These are phyloP conservation scores for Stenopsyche tienmushanensis DNA, from an alignment of 1,140 invertebrate species.

Conservation along the genomic window DNA sequence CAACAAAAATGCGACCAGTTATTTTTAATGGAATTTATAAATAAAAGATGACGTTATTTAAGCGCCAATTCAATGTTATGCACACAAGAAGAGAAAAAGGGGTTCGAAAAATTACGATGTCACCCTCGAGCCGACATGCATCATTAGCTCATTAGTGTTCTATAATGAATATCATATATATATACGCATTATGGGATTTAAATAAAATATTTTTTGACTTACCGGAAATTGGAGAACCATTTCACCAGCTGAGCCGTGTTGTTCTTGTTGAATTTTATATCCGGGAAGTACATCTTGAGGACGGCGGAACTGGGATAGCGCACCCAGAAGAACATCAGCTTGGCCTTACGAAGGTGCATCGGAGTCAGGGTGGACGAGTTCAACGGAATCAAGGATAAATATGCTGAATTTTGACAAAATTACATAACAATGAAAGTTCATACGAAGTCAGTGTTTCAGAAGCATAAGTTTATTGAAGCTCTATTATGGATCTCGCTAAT, in stretches of 20 bases:
- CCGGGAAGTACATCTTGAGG: slow-evolving; percentile 99
- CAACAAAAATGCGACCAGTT: no score
- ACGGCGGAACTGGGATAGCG: slow-evolving; percentile 97
- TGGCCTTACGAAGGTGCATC: slow-evolving; percentile 99
- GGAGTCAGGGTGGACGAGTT: slow-evolving; percentile 95
- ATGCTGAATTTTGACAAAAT: slow-evolving; percentile 7
- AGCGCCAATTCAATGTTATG: no score
- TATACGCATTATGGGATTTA: neutral
- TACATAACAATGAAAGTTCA: slow-evolving; percentile 2
- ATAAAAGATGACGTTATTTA: no score
- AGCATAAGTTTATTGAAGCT: neutral
- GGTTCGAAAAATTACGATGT: neutral
- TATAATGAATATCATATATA: neutral
- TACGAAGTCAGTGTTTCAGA: neutral
- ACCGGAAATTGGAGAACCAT: slow-evolving; percentile 99
- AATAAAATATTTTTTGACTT: slow-evolving; percentile 53
- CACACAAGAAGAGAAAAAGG: neutral
- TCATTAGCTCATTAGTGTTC: neutral
- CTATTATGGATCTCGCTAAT: slow-evolving; percentile 3
- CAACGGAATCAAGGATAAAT: slow-evolving; percentile 75
- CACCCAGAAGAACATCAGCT: slow-evolving; percentile 99
- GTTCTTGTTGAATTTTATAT: slow-evolving; percentile 99
- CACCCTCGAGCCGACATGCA: slow-evolving; percentile 5
- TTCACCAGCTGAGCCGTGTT: slow-evolving; percentile 99
- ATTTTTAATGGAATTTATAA: no score